Percentiles rank a stretch among this genome's conserved stretches.
Conservation (phyloP, 1,140 invertebrate genomes). For the Euwallacea similis region DNA sequence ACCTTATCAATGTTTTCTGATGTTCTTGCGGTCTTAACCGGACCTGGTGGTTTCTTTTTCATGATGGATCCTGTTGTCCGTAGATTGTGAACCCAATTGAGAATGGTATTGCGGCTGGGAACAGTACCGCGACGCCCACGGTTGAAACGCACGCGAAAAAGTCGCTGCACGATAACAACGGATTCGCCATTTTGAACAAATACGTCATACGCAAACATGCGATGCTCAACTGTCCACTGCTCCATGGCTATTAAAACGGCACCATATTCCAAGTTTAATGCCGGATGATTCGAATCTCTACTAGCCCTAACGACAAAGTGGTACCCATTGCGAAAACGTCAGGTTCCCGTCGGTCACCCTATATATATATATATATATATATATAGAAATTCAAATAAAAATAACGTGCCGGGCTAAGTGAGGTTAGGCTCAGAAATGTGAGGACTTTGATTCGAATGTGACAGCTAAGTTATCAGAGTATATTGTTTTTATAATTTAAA, state of each 20-base stretch:
- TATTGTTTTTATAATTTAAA: too few relatives aligned
- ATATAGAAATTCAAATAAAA: too few relatives aligned
- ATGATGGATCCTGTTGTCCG: slow-evolving; percentile 2
- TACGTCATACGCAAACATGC: slow-evolving; percentile 9
- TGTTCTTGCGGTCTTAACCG: too few relatives aligned
- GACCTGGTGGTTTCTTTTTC: slow-evolving; percentile 10
- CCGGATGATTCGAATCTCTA: not conserved
- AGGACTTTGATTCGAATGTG: too few relatives aligned
- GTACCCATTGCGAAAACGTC: not conserved
- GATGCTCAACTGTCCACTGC: slow-evolving; percentile 7
- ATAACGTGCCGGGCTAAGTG: too few relatives aligned
- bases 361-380: too few relatives aligned
- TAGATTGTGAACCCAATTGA: slow-evolving; percentile 8
- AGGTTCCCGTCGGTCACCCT: slow-evolving; percentile 7
- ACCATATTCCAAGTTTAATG: not conserved
- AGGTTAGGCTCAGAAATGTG: too few relatives aligned
- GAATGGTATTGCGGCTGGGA: slow-evolving; percentile 4
- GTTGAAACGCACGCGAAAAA: slow-evolving; percentile 11
- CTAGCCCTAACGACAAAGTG: not conserved
- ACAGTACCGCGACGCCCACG: not conserved
- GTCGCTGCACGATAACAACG: slow-evolving; percentile 3
- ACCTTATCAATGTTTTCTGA: too few relatives aligned
- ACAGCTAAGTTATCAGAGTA: too few relatives aligned
- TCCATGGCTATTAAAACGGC: slow-evolving; percentile 6
- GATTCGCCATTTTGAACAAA: not conserved